Evolutionary conservation across 2,888 invertebrate genomes (phyloP), one percentile per base, ranked within the genome.

Genomic region (Periphyllus acericola): DNA sequence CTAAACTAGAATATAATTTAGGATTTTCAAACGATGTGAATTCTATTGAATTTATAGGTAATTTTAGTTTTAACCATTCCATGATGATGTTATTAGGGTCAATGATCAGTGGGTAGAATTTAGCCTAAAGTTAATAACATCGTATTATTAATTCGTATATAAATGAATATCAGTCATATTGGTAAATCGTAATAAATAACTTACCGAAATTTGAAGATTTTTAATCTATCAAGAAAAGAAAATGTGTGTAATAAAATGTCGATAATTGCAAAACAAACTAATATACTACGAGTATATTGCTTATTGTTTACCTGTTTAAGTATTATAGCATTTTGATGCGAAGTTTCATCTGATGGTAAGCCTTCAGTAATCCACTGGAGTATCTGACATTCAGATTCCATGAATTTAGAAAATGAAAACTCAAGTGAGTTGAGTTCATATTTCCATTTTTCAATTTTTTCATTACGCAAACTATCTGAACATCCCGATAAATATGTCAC

Each of bases 21-120:
- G 94, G 93, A 89, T 95, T 95, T 90, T 95, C 94, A 90, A 97
- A 96, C 25, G 96, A 95, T 0, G 96, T 94, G 29, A 95, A 93
- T 91, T 99, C 98, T 81, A 96, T 93, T 14, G 94, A 93, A 46
- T 93, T 92, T 11, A 94, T 94, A 4, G 96, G 92, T 36, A 89
- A 40, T 90, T 96, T 95, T 75, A 93, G 93, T 90, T 94, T 94
- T 0, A 98, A 92, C 98, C 98, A 98, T 66, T 94, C 93, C 0
- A 95, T 93, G 0, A 97, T 97, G 17, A 95, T 94, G 5, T 95
- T 95, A 0, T 97, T 96, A 0, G 99, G 97, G 92, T 99, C 99
- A 76, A 99, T 93, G 74, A 99, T 93, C 85, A 98, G 93, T 0
- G 98, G 96, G n/a, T 88, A 89, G 9, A 89, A 83, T 89, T 89